A percentile compares a stretch with the other conserved stretches of the same genome.
phyloP scores from a whole-genome alignment of 2,888 invertebrate species.

The Teleogryllus oceanicus region DNA sequence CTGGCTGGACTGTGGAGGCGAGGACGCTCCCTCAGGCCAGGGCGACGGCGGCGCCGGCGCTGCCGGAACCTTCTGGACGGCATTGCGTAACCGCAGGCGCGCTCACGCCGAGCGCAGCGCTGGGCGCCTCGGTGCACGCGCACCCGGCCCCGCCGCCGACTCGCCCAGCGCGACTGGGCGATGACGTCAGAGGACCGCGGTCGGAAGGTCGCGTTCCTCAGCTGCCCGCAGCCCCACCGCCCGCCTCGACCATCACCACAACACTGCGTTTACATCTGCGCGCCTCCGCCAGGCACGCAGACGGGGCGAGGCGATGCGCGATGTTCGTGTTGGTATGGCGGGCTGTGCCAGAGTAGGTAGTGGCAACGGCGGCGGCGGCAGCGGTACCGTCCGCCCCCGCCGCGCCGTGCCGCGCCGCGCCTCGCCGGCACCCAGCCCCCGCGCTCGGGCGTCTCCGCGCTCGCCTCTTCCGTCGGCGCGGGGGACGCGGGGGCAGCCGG shows the following conservation, averaged over 20 bases:
- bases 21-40: too few species aligned
- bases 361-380: too few species aligned
- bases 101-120: too few species aligned
- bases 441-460: not conserved
- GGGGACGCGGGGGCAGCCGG: too few species aligned
- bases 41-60: too few species aligned
- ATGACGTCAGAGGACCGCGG: not conserved
- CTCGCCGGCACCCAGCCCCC: not conserved
- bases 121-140: not conserved
- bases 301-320: not conserved
- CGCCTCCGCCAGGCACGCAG: not conserved
- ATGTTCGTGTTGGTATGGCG: not conserved
- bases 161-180: not conserved
- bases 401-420: too few species aligned
- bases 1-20: too few species aligned
- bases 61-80: not conserved
- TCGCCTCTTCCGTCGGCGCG: too few species aligned
- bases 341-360: not conserved
- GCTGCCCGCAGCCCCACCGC: not conserved
- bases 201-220: not conserved
- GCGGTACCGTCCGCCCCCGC: too few species aligned
- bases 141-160: not conserved
- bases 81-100: not conserved
- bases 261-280: not conserved
- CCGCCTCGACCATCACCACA: not conserved